Conservation (phyloP, 2,888 invertebrate genomes). For the Zonitis immaculata region DNA sequence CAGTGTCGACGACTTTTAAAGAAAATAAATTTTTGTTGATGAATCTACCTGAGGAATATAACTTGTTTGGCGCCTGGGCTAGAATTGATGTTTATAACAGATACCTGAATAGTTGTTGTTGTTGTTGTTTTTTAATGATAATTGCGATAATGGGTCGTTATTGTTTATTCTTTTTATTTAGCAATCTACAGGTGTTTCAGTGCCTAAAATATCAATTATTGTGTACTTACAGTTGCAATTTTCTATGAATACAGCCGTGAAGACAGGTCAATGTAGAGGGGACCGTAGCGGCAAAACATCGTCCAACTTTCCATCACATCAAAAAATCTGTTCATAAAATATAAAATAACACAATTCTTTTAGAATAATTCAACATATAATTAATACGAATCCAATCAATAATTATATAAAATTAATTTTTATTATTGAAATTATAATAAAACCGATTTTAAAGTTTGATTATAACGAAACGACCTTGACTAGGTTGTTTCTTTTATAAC, state of each 20-base stretch:
- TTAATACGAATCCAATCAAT: background rate
- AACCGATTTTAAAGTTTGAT: background rate
- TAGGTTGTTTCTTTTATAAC: slow-evolving; percentile 27
- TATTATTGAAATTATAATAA: background rate
- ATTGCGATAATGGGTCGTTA: background rate
- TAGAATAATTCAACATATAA: background rate
- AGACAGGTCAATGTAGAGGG: slow-evolving; percentile 31
- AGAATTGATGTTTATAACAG: background rate
- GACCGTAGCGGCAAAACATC: slow-evolving; percentile 33
- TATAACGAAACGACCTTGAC: slow-evolving; percentile 35
- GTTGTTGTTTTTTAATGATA: background rate
- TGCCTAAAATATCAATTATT: slow-evolving; percentile 2
- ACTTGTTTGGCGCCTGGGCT: background rate
- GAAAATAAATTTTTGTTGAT: background rate
- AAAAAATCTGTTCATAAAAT: slow-evolving; percentile 44
- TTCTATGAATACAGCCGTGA: slow-evolving; percentile 37
- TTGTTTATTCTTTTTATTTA: background rate
- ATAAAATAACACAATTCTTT: slow-evolving; percentile 35
- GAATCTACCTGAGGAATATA: background rate
- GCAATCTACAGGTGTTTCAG: background rate
- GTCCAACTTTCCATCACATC: slow-evolving; percentile 42
- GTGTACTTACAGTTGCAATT: slow-evolving; percentile 40
- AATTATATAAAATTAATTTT: background rate
- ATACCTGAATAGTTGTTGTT: background rate
- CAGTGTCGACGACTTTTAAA: background rate